These are phyloP conservation scores for Archips crataeganus DNA, from an alignment of 2,888 invertebrate genomes.

Conservation along the genomic window DNA sequence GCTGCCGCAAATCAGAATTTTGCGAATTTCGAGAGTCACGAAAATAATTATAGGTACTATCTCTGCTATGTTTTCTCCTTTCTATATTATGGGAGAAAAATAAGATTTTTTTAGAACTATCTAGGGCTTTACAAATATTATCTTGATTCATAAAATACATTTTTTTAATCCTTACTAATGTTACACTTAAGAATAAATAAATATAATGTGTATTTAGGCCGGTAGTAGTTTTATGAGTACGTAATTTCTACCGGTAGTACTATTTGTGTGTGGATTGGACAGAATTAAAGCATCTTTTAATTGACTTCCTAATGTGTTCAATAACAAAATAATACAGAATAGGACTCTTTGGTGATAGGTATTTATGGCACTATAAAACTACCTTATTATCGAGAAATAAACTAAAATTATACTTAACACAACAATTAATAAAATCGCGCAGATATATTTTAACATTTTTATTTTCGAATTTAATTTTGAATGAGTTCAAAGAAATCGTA, in stretches of 20 bases:
- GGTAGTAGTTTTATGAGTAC: constrained; percentile 11
- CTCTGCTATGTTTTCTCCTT: not conserved
- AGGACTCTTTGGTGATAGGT: constrained; percentile 31
- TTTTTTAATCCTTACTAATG: constrained; percentile 5
- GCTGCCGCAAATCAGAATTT: not conserved
- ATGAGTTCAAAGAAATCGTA: no score
- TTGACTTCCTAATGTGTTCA: constrained; percentile 34
- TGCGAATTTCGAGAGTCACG: not conserved
- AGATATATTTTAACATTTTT: not conserved
- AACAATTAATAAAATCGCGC: not conserved
- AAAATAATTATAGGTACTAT: not conserved
- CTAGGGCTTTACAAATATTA: not conserved
- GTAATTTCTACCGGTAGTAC: constrained; percentile 25
- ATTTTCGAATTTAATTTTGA: not conserved
- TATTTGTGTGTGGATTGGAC: constrained; percentile 23
- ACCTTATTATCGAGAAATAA: not conserved
- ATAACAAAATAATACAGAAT: constrained; percentile 11
- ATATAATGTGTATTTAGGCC: constrained; percentile 30
- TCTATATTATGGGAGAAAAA: not conserved
- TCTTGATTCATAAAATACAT: not conserved
- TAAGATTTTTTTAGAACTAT: not conserved
- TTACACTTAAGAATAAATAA: constrained; percentile 30
- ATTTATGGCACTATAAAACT: constrained; percentile 23
- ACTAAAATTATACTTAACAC: not conserved
- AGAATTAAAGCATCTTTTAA: constrained; percentile 41